phyloP scores from a whole-genome alignment of 2,113 vertebrate species.

The Etia nguti region DNA sequence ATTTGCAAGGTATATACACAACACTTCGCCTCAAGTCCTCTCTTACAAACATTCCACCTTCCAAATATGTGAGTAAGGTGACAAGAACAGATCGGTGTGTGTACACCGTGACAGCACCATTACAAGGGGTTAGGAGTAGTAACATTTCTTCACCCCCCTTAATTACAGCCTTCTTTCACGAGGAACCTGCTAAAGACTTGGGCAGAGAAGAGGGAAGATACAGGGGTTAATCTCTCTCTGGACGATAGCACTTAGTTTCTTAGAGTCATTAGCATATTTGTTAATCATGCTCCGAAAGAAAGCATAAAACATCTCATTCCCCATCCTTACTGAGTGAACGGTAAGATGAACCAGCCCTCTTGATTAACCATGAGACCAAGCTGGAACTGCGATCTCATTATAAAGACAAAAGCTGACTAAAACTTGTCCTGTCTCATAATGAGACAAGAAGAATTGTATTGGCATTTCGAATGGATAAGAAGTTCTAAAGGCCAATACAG shows the following conservation, averaged over 20 bases:
- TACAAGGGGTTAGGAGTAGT: constrained; percentile 38
- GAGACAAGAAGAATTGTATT: background rate
- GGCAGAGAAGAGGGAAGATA: constrained; percentile 14
- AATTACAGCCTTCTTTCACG: constrained; percentile 64
- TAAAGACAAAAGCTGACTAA: background rate
- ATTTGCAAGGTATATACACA: background rate
- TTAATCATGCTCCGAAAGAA: constrained; percentile 54
- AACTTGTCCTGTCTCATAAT: background rate
- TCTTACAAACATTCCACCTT: background rate
- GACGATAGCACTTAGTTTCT: constrained; percentile 36
- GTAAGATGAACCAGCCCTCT: background rate
- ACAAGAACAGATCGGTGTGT: constrained; percentile 25
- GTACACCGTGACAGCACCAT: background rate
- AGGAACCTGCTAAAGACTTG: constrained; percentile 6
- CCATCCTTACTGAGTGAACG: constrained; percentile 1
- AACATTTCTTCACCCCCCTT: constrained; percentile 53
- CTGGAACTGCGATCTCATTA: background rate
- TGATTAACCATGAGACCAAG: background rate
- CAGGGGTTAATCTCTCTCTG: constrained; percentile 58
- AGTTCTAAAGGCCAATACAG: background rate
- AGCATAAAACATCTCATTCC: constrained; percentile 10
- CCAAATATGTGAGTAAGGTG: background rate
- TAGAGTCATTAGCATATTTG: constrained; percentile 59
- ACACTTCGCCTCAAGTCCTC: background rate
- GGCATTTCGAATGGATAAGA: background rate